These are phyloP conservation scores for Drosophila ochracea DNA, from an alignment of 2,888 invertebrate genomes.

Conservation along the genomic window DNA sequence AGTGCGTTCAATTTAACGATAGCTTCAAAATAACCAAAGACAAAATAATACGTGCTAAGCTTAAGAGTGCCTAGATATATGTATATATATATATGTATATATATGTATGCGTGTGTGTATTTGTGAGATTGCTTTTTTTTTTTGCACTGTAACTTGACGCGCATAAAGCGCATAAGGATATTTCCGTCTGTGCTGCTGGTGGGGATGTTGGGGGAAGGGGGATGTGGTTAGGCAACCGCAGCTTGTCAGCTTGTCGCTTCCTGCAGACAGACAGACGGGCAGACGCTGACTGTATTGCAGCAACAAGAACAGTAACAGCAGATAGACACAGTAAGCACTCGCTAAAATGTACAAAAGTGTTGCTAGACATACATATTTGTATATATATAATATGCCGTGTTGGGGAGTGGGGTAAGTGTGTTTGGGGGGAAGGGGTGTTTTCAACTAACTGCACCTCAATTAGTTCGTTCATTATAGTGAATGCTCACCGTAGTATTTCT, in stretches of 20 bases:
- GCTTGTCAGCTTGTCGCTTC: conserved; percentile 25
- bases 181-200: conserved; percentile 31
- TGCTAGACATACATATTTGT: not conserved
- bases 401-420: not conserved
- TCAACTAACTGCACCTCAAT: conserved; percentile 28
- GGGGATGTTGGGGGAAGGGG: not conserved
- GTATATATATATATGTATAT: not conserved
- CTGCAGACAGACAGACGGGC: conserved; percentile 17
- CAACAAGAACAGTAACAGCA: conserved; percentile 4
- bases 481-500: conserved; percentile 25
- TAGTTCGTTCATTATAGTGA: conserved; percentile 49
- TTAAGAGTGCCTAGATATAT: not conserved
- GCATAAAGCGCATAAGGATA: conserved; percentile 37
- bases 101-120: not conserved
- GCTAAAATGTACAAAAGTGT: not conserved
- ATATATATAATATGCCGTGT: not conserved
- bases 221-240: conserved; percentile 42
- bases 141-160: conserved; percentile 30
- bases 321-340: conserved; percentile 9
- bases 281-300: not conserved
- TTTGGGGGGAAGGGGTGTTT: not conserved
- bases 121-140: not conserved
- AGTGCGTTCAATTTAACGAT: not conserved
- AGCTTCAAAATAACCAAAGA: not conserved
- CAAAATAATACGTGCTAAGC: not conserved